Conservation (phyloP, 2,797 vertebrate genomes). For the Threskiornis aethiopicus region DNA sequence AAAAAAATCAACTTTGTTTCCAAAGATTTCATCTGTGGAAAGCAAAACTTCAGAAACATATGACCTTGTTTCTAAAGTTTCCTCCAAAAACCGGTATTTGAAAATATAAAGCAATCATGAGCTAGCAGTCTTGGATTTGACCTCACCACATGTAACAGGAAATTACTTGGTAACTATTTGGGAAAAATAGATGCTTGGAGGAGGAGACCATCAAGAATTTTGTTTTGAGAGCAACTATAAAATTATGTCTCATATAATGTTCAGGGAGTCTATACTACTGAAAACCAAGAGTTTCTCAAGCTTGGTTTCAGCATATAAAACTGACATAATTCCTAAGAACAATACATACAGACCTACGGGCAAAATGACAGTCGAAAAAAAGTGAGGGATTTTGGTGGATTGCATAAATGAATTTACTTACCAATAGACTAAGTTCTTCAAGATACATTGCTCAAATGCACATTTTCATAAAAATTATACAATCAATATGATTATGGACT, state of each 20-base stretch:
- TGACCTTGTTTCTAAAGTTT: not conserved
- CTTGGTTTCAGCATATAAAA: not conserved
- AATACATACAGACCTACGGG: not conserved
- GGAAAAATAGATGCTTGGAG: not conserved
- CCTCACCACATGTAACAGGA: not conserved
- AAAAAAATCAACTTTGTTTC: not conserved
- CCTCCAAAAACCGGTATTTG: not conserved
- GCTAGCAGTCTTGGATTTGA: not conserved
- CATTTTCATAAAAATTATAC: not conserved
- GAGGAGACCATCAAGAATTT: not conserved
- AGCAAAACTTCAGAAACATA: not conserved
- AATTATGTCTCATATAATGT: not conserved
- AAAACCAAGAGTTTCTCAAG: not conserved
- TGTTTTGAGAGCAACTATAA: not conserved
- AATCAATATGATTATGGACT: not conserved
- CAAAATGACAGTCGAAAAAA: not conserved
- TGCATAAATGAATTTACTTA: not conserved
- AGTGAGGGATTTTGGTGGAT: not conserved
- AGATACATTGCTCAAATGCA: not conserved
- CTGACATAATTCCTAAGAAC: not conserved
- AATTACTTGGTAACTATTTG: not conserved
- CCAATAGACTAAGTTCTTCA: not conserved
- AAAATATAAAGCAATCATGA: not conserved
- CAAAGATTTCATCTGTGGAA: not conserved
- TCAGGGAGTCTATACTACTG: not conserved